Evolutionary conservation across 2,113 vertebrate genomes (phyloP).

Genomic region (Boleophthalmus pectinirostris): DNA sequence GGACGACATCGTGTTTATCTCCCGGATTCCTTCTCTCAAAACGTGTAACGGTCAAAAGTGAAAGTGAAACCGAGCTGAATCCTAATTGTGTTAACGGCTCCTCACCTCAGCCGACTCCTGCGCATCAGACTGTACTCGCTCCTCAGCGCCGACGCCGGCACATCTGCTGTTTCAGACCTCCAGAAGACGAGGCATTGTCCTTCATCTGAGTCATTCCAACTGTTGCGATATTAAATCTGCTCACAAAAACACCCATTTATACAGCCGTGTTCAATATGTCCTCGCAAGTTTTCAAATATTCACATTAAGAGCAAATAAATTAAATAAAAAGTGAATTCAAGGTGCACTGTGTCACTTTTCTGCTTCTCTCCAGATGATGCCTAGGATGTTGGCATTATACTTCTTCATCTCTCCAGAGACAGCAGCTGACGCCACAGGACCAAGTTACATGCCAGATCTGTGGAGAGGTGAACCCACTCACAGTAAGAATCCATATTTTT

Average conservation of each 20-base stretch:
- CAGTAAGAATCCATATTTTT: too few relatives aligned
- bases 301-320: too few relatives aligned
- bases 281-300: too few relatives aligned
- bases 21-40: neutral
- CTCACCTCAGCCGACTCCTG: neutral
- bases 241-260: constrained; percentile 17
- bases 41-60: neutral
- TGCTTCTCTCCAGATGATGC: too few relatives aligned
- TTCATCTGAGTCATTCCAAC: constrained; percentile 18
- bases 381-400: too few relatives aligned
- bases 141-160: neutral
- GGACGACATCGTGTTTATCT: neutral
- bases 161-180: constrained; percentile 25
- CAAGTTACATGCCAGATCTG: too few relatives aligned
- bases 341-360: too few relatives aligned
- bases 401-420: too few relatives aligned
- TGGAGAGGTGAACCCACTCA: too few relatives aligned
- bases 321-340: too few relatives aligned
- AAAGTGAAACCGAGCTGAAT: neutral
- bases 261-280: constrained; percentile 30
- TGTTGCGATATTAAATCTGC: constrained; percentile 20
- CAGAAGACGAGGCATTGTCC: too few relatives aligned
- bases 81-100: neutral
- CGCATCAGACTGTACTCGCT: neutral
- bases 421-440: too few relatives aligned